These are phyloP conservation scores for Allolobophora icterica DNA, from an alignment of 2,888 invertebrate genomes.

Conservation along the genomic window DNA sequence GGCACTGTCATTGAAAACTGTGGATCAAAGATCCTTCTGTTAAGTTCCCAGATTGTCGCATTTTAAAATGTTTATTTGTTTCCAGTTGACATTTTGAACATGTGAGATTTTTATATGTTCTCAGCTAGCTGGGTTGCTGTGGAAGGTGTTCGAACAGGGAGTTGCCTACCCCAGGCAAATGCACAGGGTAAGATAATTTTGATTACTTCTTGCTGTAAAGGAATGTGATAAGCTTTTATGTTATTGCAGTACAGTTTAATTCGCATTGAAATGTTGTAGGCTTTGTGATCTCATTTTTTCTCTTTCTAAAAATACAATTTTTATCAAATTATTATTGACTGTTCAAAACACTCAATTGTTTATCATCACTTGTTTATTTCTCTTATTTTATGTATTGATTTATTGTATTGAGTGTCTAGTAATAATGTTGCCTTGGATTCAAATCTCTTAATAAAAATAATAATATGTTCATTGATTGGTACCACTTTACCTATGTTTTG, in stretches of 20 bases:
- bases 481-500: not conserved
- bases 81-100: not conserved
- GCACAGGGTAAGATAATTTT: not conserved
- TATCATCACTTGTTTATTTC: not conserved
- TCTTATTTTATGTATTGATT: not conserved
- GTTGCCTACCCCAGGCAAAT: not conserved
- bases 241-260: not conserved
- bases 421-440: not conserved
- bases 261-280: not conserved
- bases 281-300: not conserved
- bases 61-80: not conserved
- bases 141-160: slow-evolving; percentile 31
- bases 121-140: not conserved
- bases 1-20: not conserved
- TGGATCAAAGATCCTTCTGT: not conserved
- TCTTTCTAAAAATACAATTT: not conserved
- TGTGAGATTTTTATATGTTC: not conserved
- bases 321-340: not conserved
- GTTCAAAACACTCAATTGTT: not conserved
- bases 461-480: no score
- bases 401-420: not conserved
- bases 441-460: no score
- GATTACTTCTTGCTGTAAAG: not conserved
- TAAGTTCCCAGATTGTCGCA: not conserved
- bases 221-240: not conserved